phyloP scores from a whole-genome alignment of 1,140 invertebrate species.

The Drosophila auraria region DNA sequence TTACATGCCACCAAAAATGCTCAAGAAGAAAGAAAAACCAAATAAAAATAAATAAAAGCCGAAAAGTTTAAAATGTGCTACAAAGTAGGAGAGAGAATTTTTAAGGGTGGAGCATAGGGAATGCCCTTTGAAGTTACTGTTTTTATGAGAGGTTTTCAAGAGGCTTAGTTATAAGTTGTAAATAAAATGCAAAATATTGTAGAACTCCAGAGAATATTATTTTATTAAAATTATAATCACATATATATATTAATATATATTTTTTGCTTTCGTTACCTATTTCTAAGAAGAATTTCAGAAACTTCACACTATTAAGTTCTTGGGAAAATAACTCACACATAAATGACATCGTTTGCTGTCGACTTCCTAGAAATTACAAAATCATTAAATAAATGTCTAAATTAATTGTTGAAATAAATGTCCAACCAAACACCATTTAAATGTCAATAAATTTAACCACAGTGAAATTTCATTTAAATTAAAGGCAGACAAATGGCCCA shows the following conservation, averaged over 20 bases:
- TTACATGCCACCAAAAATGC: constrained; percentile 48
- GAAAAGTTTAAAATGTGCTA: constrained; percentile 21
- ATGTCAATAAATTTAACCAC: neutral
- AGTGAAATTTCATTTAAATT: neutral
- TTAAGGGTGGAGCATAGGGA: neutral
- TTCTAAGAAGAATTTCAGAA: too few species aligned
- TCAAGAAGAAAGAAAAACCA: constrained; percentile 24
- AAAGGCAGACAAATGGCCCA: constrained; percentile 9
- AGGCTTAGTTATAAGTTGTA: too few species aligned
- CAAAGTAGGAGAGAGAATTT: neutral
- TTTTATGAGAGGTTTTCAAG: too few species aligned
- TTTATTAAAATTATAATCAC: too few species aligned
- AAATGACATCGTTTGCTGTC: neutral
- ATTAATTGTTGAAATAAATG: neutral
- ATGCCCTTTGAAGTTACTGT: neutral
- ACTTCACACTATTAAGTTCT: too few species aligned
- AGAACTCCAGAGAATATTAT: too few species aligned
- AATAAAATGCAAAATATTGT: too few species aligned
- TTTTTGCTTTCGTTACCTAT: too few species aligned
- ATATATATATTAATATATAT: too few species aligned
- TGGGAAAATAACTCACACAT: too few species aligned
- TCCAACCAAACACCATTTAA: neutral
- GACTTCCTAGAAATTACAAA: neutral
- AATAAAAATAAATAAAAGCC: constrained; percentile 44
- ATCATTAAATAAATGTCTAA: neutral